Base-by-base conservation (phyloP, 2,113 vertebrate genomes). In the Pollachius pollachius region DNA sequence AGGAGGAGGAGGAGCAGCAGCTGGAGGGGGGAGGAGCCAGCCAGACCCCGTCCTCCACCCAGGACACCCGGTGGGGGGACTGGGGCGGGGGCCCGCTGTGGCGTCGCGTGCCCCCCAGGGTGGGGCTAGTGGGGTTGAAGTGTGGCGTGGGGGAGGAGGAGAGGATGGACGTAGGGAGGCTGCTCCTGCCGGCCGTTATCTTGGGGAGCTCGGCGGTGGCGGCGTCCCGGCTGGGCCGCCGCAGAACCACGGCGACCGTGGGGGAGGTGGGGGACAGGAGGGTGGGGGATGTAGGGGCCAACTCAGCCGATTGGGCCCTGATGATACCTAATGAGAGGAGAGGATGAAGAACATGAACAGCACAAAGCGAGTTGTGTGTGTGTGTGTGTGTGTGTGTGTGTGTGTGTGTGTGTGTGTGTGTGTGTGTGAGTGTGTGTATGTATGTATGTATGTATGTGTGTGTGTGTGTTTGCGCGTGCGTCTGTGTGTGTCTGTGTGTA, bases 11-110 rank as follows among this genome's bases (percentile, higher is more conserved):
- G 5, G 85, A 82, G 4, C 69, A 62, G 0, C 48, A 80, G 5
- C 82, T 87, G 13, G 82, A 83, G 0, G 5, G 37, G 2, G 37
- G 37, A 41, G 37, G 37, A 41, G 6, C 27, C 27, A 27, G 64
- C 91, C 91, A 93, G 37, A 90, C 68, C 3, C 88, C 90, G 25
- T 88, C 73, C 79, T 95, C 93, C 0, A 95, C 87, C 95, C 95
- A 97, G 34, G 95, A 95, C 52, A 94, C 94, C 3, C 92, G 80
- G 80, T 95, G 93, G 9, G 89, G 93, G 5, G 89, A 87, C 41
- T 81, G 87, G 30, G 76, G 82, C 0, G 56, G 13, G 0, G 83
- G 78, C 70, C 81, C 81, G 65, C 74, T 65, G 1, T 78, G 76
- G 3, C 19, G 76, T 69, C 56, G 62, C 58, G 48, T 25, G 73